Evolutionary conservation across 2,888 invertebrate species (phyloP), one percentile per base, ranked within the genome.

Genomic region (Macroteleia sp.): DNA sequence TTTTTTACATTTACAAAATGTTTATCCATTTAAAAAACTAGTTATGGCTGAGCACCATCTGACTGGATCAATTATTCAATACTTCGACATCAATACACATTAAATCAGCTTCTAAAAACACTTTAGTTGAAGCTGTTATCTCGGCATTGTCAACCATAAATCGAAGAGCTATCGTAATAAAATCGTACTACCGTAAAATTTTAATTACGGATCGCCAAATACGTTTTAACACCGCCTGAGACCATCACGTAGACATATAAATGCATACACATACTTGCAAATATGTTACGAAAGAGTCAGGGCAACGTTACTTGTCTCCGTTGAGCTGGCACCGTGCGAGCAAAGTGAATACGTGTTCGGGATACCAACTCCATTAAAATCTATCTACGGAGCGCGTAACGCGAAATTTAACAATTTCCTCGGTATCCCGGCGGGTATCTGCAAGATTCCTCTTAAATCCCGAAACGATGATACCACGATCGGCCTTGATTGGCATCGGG

Each of bases 291-390:
- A 61, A 71, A 57, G 66, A 73, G 62, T 62, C 61, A 61, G 48
- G 41, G 36, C 52, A 59, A 34, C 57, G 32, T 79, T 73, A 76
- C 75, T 64, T 64, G 75, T 64, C 59, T 76, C 59, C 67, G 50
- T 50, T 62, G 70, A 79, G 59, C 22, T 67, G 67, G 71, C 78
- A 78, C 77, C 73, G 56, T 75, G 69, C 76, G 81, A 83, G 85
- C 82, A 88, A 89, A 89, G 88, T 87, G 88, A 87, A 84, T 89
- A 89, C 90, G 89, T 89, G 90, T 87, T 81, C 83, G 62, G 89
- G 81, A 75, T 89, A 84, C 88, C 83, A 88, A 90, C 80, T 85
- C 87, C 86, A 89, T 89, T 89, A 89, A 89, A 89, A 89, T 89
- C 89, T 86, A 89, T 88, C 87, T 81, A 71, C 79, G 69, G 30